phyloP scores from a whole-genome alignment of 2,113 vertebrate genomes.

The Pollimyrus isidori region DNA sequence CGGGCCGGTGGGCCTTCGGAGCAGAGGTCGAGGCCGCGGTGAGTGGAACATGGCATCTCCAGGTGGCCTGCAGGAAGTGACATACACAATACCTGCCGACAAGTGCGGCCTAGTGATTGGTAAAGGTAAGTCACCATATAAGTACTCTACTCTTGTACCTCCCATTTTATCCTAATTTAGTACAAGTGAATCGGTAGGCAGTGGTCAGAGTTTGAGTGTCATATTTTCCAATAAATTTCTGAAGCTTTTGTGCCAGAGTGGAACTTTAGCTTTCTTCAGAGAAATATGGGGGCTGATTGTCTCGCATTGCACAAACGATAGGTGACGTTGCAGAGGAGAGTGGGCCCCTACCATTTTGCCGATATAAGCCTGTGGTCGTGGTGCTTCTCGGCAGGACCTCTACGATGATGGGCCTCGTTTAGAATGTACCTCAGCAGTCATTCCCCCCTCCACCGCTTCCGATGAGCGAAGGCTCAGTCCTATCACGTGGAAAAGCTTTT shows the following conservation, averaged over 20 bases:
- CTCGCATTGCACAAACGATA: not conserved
- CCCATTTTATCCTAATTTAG: not conserved
- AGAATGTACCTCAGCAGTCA: not conserved
- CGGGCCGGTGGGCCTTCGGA: slow-evolving; percentile 62
- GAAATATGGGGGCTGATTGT: not conserved
- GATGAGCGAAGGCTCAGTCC: not conserved
- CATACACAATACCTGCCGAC: slow-evolving; percentile 89
- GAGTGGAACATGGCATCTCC: slow-evolving; percentile 77
- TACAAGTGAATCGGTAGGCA: not conserved
- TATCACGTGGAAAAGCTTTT: not conserved
- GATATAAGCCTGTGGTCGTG: not conserved
- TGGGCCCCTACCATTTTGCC: not conserved
- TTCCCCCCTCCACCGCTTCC: not conserved
- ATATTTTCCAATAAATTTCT: not conserved
- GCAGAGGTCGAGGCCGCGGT: slow-evolving; percentile 72
- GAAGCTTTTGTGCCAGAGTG: not conserved
- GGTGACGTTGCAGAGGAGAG: not conserved
- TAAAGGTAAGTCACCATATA: slow-evolving; percentile 69
- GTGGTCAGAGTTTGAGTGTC: not conserved
- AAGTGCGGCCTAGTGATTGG: slow-evolving; percentile 98
- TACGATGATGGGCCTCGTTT: not conserved
- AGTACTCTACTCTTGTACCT: not conserved
- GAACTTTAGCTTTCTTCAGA: not conserved
- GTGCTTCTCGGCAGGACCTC: not conserved
- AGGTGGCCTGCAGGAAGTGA: slow-evolving; percentile 86